Base-by-base conservation (phyloP, 2,797 vertebrate species). In the Lophotriccus pileatus region DNA sequence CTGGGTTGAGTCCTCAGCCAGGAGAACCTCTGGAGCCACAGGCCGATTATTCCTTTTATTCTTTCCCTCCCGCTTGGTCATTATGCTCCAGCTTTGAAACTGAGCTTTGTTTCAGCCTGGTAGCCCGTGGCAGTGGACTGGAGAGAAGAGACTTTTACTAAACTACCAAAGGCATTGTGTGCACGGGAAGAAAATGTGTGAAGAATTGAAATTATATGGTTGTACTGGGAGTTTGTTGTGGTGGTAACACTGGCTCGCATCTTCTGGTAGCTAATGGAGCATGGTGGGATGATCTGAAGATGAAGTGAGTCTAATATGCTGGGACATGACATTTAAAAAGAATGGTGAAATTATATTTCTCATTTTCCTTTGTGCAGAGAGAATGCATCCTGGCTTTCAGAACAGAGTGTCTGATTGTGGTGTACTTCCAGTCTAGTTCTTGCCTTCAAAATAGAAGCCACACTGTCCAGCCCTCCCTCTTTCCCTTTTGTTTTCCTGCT, bases 151-250 rank as follows among this genome's bases (percentile, higher is more conserved):
- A 75, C 94, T 94, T 94, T 88, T 89, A 75, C 53, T 77, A 87
- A 89, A 67, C 81, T 94, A 70, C 87, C 47, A 20, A 83, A 79
- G n/a, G 74, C 76, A 87, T 89, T 97, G 76, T 92, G 58, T 69
- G 80, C 59, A 41, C 64, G 17, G 80, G 91, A 94, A 92, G 66
- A 91, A 94, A 96, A 95, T 93, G 94, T 94, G 95, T 89, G 94
- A 95, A 96, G 94, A 97, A 97, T 96, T 84, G 94, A 87, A 97
- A 96, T 93, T 84, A 92, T 95, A 94, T 87, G 95, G 95, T 94
- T 91, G 91, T 73, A 84, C 63, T 90, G 93, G 93, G 88, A 91
- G 80, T 80, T 95, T 82, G 84, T 91, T 85, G 92, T 89, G 84
- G 78, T 83, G 72, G 88, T 63, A 93, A 84, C 70, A 19, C 72